These are phyloP conservation scores for Tenthredo distinguenda DNA, from an alignment of 2,888 invertebrate genomes.

Conservation along the genomic window DNA sequence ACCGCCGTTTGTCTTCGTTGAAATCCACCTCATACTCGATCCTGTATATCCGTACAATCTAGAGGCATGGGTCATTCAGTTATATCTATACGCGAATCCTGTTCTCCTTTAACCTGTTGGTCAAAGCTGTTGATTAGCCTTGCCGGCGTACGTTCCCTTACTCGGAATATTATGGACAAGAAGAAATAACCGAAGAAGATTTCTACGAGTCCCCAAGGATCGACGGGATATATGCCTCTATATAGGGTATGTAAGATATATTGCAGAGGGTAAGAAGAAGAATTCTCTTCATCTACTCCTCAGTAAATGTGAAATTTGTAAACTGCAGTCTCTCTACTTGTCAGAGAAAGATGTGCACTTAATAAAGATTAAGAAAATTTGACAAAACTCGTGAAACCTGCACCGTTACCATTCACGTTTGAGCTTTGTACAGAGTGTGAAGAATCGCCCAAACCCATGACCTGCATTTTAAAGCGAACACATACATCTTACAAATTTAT, in stretches of 20 bases:
- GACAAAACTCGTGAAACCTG: not conserved
- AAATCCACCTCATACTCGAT: not conserved
- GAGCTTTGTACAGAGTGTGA: not conserved
- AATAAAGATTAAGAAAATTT: not conserved
- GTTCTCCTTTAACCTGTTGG: conserved; percentile 40
- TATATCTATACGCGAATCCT: conserved; percentile 13
- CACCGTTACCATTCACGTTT: not conserved
- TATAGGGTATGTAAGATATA: conserved; percentile 25
- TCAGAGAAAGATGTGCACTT: not conserved
- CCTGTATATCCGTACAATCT: not conserved
- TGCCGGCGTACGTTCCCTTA: conserved; percentile 16
- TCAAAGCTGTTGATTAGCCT: conserved; percentile 40
- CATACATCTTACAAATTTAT: not conserved
- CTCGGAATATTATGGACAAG: conserved; percentile 17
- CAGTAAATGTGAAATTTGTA: not conserved
- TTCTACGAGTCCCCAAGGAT: conserved; percentile 16
- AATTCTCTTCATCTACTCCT: not conserved
- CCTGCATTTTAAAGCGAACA: not conserved
- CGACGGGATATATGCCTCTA: not conserved
- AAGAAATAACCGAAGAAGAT: conserved; percentile 14
- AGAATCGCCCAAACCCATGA: not conserved
- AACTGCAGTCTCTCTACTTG: too few species aligned
- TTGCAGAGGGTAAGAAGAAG: not conserved
- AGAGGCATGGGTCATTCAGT: not conserved
- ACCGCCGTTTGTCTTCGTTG: not conserved